A percentile compares a stretch with the other conserved stretches of the same genome.
Conservation (phyloP, 2,797 vertebrate species). For the Emys orbicularis region DNA sequence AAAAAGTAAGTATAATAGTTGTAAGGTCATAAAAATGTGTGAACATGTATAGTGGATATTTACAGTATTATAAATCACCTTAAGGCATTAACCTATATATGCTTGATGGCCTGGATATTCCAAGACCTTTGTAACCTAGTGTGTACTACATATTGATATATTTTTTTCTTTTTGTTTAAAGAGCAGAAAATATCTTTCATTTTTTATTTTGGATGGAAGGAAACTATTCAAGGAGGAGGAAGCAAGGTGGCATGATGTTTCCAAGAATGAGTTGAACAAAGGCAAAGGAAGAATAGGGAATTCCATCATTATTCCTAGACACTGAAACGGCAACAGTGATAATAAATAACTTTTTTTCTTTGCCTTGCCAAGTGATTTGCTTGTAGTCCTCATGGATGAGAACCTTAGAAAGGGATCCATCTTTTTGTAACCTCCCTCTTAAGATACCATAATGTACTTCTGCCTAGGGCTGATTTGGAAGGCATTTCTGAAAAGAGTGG, state of each 20-base stretch:
- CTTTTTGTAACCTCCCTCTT: not conserved
- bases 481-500: not conserved
- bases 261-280: not conserved
- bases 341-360: not conserved
- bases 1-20: not conserved
- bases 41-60: not conserved
- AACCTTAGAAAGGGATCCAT: too few species aligned
- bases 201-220: not conserved
- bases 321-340: not conserved
- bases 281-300: not conserved
- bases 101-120: not conserved
- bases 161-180: not conserved
- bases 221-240: not conserved
- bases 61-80: not conserved
- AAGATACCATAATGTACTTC: not conserved
- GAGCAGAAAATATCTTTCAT: not conserved
- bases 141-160: not conserved
- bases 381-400: too few species aligned
- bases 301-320: not conserved
- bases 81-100: not conserved
- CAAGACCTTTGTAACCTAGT: not conserved
- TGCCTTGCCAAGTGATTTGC: too few species aligned
- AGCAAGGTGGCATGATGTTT: not conserved
- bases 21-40: not conserved
- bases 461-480: not conserved